A percentile compares a stretch with the other conserved stretches of the same genome.
Conservation (phyloP, 2,113 vertebrate genomes). For the Epinephelus cyanopodus region DNA sequence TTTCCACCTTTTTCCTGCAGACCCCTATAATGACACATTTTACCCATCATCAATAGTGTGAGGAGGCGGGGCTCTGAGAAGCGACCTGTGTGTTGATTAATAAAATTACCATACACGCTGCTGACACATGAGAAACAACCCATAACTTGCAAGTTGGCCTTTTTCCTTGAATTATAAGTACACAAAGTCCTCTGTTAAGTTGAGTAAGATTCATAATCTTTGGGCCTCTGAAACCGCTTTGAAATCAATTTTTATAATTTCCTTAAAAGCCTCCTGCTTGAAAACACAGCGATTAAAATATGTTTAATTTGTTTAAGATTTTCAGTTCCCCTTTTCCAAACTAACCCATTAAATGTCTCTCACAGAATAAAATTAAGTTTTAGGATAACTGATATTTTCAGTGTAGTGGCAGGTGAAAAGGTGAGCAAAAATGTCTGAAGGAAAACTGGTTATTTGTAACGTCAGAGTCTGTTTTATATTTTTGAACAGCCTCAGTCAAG, state of each 20-base stretch:
- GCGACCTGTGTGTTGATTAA: constrained; percentile 70
- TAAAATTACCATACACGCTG: constrained; percentile 72
- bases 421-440: background rate
- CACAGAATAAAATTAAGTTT: constrained; percentile 4
- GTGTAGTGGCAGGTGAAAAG: background rate
- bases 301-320: constrained; percentile 3
- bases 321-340: constrained; percentile 2
- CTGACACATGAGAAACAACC: constrained; percentile 67
- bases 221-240: constrained; percentile 21
- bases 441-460: constrained; percentile 3
- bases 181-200: constrained; percentile 47
- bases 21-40: constrained; percentile 51
- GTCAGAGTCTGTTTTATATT: constrained; percentile 22
- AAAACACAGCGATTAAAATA: background rate
- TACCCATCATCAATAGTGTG: constrained; percentile 52
- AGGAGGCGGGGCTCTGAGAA: constrained; percentile 60
- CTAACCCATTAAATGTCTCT: background rate
- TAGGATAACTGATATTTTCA: background rate
- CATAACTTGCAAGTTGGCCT: constrained; percentile 64
- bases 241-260: constrained; percentile 8
- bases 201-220: constrained; percentile 13
- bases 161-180: constrained; percentile 53
- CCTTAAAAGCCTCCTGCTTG: background rate
- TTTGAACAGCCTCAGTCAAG: constrained; percentile 31
- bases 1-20: constrained; percentile 30